A percentile compares a stretch with the other conserved stretches of the same genome.
Conservation (phyloP, 2,797 vertebrate genomes). For the Falco berigora region DNA sequence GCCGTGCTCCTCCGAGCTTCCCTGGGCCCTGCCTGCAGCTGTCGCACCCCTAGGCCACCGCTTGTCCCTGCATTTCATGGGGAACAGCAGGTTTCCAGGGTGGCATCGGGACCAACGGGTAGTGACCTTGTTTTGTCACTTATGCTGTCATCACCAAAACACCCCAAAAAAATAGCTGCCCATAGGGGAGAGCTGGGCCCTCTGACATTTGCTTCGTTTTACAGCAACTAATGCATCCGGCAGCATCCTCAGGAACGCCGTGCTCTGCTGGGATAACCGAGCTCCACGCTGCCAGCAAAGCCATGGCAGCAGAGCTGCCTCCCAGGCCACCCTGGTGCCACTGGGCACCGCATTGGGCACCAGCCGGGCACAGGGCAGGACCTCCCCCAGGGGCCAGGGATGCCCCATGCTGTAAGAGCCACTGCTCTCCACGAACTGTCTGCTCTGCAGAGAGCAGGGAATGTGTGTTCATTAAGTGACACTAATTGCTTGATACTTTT, state of each 20-base stretch:
- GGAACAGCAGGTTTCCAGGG: neutral
- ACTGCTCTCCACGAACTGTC: fast-evolving
- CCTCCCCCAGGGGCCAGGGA: neutral
- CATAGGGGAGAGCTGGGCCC: neutral
- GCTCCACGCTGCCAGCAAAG: neutral
- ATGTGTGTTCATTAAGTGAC: neutral
- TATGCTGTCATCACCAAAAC: neutral
- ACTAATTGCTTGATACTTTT: constrained; percentile 22
- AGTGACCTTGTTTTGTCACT: constrained; percentile 45
- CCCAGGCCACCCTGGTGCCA: neutral
- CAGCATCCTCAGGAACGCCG: neutral
- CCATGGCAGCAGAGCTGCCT: fast-evolving
- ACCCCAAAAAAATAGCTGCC: neutral
- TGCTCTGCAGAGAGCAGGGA: neutral
- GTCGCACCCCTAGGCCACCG: neutral
- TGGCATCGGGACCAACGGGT: neutral
- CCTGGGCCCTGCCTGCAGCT: neutral
- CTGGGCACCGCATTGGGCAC: fast-evolving
- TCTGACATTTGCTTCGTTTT: constrained; percentile 10
- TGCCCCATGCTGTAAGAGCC: fast-evolving
- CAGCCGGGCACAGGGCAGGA: neutral
- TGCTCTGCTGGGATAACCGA: fast-evolving
- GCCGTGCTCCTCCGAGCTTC: fast-evolving
- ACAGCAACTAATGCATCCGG: neutral
- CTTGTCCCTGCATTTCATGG: fast-evolving